Percentiles rank a stretch among this genome's conserved stretches.
phyloP scores from a whole-genome alignment of 2,113 vertebrate species.

The Dryoscopus gambensis region DNA sequence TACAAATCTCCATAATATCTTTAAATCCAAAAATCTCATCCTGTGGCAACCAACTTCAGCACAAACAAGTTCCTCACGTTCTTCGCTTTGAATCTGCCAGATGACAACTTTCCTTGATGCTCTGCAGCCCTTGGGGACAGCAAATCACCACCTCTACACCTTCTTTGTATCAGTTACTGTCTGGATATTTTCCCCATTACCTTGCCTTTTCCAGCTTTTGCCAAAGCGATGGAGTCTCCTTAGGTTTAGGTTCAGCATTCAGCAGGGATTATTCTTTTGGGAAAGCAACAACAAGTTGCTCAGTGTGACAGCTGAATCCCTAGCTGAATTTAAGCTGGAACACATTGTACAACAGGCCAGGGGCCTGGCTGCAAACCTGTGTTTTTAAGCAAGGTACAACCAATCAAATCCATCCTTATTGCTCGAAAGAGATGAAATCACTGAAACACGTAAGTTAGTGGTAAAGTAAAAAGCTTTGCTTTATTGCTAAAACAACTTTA shows the following conservation, averaged over 20 bases:
- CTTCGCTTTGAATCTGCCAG: neutral
- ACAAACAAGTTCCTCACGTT: neutral
- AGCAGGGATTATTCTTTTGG: neutral
- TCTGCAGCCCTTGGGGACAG: neutral
- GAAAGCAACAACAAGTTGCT: neutral
- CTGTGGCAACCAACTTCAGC: neutral
- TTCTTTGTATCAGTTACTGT: neutral
- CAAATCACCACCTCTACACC: neutral
- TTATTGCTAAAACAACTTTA: neutral
- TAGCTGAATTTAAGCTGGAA: neutral
- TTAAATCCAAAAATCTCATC: neutral
- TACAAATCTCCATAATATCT: rapidly evolving
- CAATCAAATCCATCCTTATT: neutral
- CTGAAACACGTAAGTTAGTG: neutral
- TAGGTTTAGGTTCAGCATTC: neutral
- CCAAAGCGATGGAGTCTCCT: neutral
- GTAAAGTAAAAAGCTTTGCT: neutral
- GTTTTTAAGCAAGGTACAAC: neutral
- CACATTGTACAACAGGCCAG: neutral
- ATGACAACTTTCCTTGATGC: neutral
- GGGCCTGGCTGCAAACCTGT: neutral
- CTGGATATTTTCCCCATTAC: neutral
- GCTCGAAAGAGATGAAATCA: neutral
- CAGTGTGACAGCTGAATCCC: neutral
- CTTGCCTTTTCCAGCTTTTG: neutral